Evolutionary conservation across 92 coral and sea anemone species (phyloP).

Genomic region (Parazoanthus atlanticus): DNA sequence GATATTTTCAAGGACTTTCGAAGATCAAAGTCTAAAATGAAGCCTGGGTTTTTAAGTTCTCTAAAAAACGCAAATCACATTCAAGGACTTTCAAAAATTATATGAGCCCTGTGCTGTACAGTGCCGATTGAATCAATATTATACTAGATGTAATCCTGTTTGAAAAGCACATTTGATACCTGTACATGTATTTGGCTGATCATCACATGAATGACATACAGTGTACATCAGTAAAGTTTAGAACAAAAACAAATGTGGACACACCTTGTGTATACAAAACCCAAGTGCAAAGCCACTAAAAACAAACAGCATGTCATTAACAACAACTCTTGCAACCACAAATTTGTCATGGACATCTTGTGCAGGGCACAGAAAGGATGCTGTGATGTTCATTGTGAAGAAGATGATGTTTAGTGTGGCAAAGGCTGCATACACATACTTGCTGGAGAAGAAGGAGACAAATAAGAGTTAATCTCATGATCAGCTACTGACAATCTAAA

Average conservation of each 20-base stretch:
- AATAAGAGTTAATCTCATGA: neutral
- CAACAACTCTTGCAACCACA: constrained; percentile 81
- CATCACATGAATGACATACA: too few species aligned
- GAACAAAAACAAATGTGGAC: neutral
- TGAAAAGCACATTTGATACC: too few species aligned
- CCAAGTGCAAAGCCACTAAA: constrained; percentile 86
- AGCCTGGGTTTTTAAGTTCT: too few species aligned
- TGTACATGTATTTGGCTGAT: too few species aligned
- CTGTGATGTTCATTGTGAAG: constrained; percentile 75
- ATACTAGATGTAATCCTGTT: too few species aligned
- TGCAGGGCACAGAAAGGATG: constrained; percentile 70
- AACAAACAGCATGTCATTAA: constrained; percentile 85
- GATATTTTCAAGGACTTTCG: too few species aligned
- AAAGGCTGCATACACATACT: constrained; percentile 69
- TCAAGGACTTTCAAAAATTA: too few species aligned
- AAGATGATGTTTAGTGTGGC: constrained; percentile 69
- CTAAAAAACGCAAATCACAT: too few species aligned
- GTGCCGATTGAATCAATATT: too few species aligned
- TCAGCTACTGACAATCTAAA: neutral
- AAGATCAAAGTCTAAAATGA: too few species aligned
- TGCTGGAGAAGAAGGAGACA: constrained; percentile 61
- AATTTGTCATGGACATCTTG: constrained; percentile 67
- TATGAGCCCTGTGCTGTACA: too few species aligned
- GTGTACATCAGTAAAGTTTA: neutral
- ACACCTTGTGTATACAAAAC: constrained; percentile 85